These are phyloP conservation scores for Palaemon carinicauda DNA, from an alignment of 1,140 invertebrate genomes.

Conservation along the genomic window DNA sequence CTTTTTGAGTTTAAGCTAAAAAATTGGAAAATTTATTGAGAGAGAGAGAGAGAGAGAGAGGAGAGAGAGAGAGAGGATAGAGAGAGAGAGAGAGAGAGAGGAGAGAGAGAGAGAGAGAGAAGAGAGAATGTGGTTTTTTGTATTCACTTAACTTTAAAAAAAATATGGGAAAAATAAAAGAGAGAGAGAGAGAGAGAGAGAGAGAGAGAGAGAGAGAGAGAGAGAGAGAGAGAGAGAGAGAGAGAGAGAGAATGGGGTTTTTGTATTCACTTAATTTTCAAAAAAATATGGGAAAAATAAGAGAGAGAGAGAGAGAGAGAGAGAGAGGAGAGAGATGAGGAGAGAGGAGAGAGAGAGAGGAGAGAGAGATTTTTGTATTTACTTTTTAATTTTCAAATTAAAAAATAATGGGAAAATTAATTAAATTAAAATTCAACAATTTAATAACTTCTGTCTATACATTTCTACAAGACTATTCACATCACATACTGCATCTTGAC, in stretches of 20 bases:
- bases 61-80: constrained; percentile 10
- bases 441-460: no score
- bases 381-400: no score
- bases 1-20: no score
- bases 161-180: background rate
- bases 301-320: background rate
- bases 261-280: no score
- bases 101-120: no score
- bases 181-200: background rate
- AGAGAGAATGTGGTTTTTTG: background rate
- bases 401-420: no score
- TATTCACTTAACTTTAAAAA: no score
- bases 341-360: background rate
- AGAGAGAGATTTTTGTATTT: no score
- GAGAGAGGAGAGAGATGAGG: background rate
- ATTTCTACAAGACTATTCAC: no score
- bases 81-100: background rate
- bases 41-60: background rate
- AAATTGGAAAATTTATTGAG: no score
- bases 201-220: background rate
- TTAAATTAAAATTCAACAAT: no score
- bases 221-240: background rate
- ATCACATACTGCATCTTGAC: no score
- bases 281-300: background rate
- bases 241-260: background rate